Base-by-base conservation (phyloP, 2,113 vertebrate species). In the Heloderma charlesbogerti region DNA sequence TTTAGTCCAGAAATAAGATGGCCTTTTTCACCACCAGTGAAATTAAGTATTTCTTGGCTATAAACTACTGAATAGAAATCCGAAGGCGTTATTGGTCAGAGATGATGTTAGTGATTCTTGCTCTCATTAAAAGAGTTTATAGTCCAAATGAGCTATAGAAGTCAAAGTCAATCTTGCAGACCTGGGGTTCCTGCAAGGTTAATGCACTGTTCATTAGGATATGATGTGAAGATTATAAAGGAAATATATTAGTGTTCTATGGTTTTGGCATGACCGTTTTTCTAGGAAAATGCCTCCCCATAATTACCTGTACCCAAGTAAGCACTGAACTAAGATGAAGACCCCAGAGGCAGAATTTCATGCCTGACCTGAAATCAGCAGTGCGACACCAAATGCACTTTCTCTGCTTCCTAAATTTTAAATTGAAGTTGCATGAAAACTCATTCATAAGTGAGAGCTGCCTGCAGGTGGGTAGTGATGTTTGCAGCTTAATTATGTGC, bases 251-350 rank as follows among this genome's bases (percentile, higher is more conserved):
- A n/a, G 34, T 27, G 45, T 71, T 84, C 45, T 71, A 34, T 45
- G 7, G 18, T 48, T 85, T 88, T 87, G 60, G 57, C 13, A 60
- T 18, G 34, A 45, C 40, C 69, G 45, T 66, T 91, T 72, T 88
- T 91, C 60, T 40, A 91, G 82, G 43, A 88, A 60, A 84, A 54
- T 67, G 34, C 40, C 43, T 79, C 69, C 82, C n/a, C 31, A 43
- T 88, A 79, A 79, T 90, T 79, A 86, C 37, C 81, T 69, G 57
- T 57, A n/a, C 16, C 37, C 63, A 43, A 84, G 12, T 78, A 91
- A 90, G 48, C 75, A 84, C 20, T 90, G 71, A 84, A 75, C 57
- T 74, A 83, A 77, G 45, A 88, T 15, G 1, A 69, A 69, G 27
- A 78, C 25, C 45, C 45, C 27, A 84, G n/a, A 84, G n/a, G 27